Base-by-base conservation (phyloP, 1,140 invertebrate genomes). In the Colletes latitarsis region DNA sequence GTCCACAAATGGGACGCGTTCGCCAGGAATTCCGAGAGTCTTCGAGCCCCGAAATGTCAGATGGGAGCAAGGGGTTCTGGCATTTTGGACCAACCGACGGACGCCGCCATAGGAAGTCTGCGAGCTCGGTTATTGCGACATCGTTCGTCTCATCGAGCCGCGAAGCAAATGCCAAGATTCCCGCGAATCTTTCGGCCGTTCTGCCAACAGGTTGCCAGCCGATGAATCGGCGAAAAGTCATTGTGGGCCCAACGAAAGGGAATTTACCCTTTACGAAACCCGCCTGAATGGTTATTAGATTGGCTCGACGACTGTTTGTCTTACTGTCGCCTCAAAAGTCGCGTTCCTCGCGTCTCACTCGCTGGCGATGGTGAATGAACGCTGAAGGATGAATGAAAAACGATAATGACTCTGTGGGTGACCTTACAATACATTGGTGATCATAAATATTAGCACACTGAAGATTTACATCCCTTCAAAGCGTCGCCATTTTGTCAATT, bases 161-260 rank as follows among this genome's bases (percentile, higher is more conserved):
- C 43, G 49, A 43, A 60, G 71, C 66, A 87, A 87, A 87, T 87
- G 84, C 85, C 85, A 87, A 81, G 81, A 53, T 30, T 68, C 60
- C 58, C 57, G 81, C 73, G 79, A 82, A 85, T 78, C 79, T 70
- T 78, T 77, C 39, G 64, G 67, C 12, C 49, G 14, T 74, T 55
- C 52, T 52, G 57, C 17, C 19, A 19, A 14, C 58, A 39, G 17
- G 64, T 79, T 58, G 64, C 68, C 53, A 67, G 43, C 43, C 41
- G 74, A 73, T 62, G 46, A 62, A 53, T 80, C 41, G 70, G 49
- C 46, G 60, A 46, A n/a, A 62, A 70, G 53, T 10, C 74, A 77
- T 82, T 58, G 69, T 67, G 62, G 17, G 73, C n/a, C 21, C 41
- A 4, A 19, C 21, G 15, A 64, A 43, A 58, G 57, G 82, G 30